A percentile compares a stretch with the other conserved stretches of the same genome.
phyloP scores from a whole-genome alignment of 23 tunicate species.

The Ascidia mentula region DNA sequence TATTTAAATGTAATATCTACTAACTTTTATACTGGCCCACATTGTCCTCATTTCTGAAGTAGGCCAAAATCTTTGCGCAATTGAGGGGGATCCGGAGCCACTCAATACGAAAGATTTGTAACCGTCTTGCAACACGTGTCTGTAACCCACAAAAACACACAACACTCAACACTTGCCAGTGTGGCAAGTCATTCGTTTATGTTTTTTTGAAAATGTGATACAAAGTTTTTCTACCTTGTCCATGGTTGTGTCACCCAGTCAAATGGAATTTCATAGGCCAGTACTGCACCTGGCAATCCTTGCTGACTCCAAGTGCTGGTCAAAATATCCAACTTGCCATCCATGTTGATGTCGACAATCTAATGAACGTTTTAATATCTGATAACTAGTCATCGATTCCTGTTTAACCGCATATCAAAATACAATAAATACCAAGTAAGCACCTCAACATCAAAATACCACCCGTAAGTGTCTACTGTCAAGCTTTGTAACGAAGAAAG shows the following conservation, averaged over 20 bases:
- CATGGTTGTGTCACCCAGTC: conserved; percentile 66
- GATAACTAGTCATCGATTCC: background rate
- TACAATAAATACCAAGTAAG: background rate
- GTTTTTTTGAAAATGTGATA: background rate
- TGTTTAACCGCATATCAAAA: too few relatives aligned
- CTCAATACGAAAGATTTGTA: conserved; percentile 38
- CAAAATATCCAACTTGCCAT: conserved; percentile 68
- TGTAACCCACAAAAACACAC: background rate
- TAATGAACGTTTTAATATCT: background rate
- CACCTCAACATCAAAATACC: conserved; percentile 86
- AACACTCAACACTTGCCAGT: background rate
- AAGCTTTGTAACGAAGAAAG: conserved; percentile 44
- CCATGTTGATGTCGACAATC: conserved; percentile 73
- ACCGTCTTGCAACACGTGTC: conserved; percentile 67
- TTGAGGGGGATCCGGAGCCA: conserved; percentile 79
- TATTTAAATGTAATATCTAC: background rate
- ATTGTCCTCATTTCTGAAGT: background rate
- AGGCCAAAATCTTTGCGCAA: conserved; percentile 53
- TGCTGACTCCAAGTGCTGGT: conserved; percentile 81
- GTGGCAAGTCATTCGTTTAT: too few relatives aligned
- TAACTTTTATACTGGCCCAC: background rate
- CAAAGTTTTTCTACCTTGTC: conserved; percentile 27
- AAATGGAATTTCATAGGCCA: conserved; percentile 74
- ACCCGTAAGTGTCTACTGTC: conserved; percentile 64
- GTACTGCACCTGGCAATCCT: conserved; percentile 56